A percentile compares a stretch with the other conserved stretches of the same genome.
phyloP scores from a whole-genome alignment of 2,797 vertebrate genomes.

The Malacoraja senta region DNA sequence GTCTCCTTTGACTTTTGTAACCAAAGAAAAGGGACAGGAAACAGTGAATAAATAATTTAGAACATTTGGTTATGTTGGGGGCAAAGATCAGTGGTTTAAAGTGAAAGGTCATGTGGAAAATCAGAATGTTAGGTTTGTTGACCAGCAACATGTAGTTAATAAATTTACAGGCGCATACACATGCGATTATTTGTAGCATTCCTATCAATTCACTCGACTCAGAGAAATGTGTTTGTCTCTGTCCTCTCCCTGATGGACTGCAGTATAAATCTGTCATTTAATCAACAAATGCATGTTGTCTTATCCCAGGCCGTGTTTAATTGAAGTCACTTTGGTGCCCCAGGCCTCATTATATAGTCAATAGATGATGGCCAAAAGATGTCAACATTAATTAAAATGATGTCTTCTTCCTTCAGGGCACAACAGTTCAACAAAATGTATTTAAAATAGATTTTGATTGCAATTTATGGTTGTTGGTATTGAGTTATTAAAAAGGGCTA shows the following conservation, averaged over 20 bases:
- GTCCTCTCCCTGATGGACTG: not conserved
- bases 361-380: not conserved
- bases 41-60: not conserved
- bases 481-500: not conserved
- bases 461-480: constrained; percentile 10
- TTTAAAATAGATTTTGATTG: not conserved
- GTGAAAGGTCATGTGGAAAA: not conserved
- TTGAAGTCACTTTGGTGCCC: not conserved
- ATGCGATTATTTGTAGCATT: not conserved
- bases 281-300: not conserved
- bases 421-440: not conserved
- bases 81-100: not conserved
- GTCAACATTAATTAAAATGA: constrained; percentile 25
- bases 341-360: not conserved
- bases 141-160: not conserved
- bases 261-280: not conserved
- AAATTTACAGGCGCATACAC: not conserved
- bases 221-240: not conserved
- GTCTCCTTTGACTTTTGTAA: too few species aligned
- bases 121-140: not conserved
- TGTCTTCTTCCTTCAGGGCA: constrained; percentile 2
- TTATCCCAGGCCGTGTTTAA: not conserved
- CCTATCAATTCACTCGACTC: not conserved
- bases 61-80: not conserved
- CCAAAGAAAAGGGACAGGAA: not conserved